A percentile compares a stretch with the other conserved stretches of the same genome.
Evolutionary conservation across 2,797 vertebrate genomes (phyloP).

Genomic region (Nasua narica): DNA sequence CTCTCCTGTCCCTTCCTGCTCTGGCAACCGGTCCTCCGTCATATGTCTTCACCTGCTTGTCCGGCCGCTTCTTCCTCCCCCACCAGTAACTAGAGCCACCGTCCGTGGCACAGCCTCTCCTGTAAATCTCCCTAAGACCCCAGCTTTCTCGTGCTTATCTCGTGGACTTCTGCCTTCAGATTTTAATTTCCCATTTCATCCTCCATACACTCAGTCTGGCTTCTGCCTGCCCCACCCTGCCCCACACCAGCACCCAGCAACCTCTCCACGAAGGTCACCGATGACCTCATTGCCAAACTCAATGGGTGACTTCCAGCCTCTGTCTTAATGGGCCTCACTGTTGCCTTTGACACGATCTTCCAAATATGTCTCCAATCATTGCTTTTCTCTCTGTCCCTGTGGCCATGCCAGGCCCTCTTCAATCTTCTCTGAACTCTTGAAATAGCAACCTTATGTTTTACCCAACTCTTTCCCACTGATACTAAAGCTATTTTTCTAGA

Average conservation of each 20-base stretch:
- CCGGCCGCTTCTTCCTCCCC: not conserved
- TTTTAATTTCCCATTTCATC: slow-evolving; percentile 8
- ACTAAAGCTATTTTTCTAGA: slow-evolving; percentile 15
- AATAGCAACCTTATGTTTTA: not conserved
- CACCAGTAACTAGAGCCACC: too few species aligned
- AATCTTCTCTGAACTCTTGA: not conserved
- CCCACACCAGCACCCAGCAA: not conserved
- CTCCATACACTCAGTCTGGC: not conserved
- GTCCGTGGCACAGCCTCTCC: not conserved
- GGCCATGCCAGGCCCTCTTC: not conserved
- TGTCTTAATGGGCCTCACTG: not conserved
- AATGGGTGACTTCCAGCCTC: not conserved
- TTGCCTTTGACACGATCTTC: not conserved
- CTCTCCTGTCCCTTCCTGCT: not conserved
- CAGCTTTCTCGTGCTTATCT: not conserved
- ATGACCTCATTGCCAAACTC: not conserved
- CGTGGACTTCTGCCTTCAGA: not conserved
- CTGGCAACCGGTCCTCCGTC: too few species aligned
- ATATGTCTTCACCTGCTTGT: not conserved
- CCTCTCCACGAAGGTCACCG: not conserved
- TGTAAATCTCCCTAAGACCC: not conserved
- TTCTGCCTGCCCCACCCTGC: not conserved
- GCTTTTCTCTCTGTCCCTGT: not conserved
- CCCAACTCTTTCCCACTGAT: not conserved
- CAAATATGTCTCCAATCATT: not conserved